Base-by-base conservation (phyloP, 2,797 vertebrate species). In the Cephalopachus bancanus region DNA sequence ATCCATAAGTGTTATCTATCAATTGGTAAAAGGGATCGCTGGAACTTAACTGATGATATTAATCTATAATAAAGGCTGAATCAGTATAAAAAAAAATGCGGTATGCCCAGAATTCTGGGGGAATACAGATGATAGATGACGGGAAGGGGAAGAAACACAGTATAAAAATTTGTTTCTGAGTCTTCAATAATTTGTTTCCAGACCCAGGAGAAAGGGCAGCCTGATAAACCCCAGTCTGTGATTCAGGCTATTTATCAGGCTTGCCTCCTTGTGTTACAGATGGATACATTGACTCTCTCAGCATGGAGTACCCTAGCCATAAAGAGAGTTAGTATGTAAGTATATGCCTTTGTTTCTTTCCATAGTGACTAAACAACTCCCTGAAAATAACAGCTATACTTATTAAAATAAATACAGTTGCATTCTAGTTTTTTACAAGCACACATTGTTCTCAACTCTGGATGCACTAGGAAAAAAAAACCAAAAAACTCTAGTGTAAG, bases 331-430 rank as follows among this genome's bases (percentile, higher is more conserved):
- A 55, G 62, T 60, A n/a, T 84, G 5, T 69, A 91, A 95, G 89
- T 83, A 37, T 75, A 55, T 55, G 20, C 44, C 37, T 95, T 83
- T 69, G 16, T 7, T 57, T 93, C 83, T 72, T 93, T 81, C 76
- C 84, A 33, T 69, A 76, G 53, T 94, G 80, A 87, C 22, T 76
- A 55, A 72, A 49, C 20, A 94, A 22, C 86, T 60, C 65, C 79
- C 83, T 72, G 53, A 67, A 95, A 93, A 91, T 59, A 22, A 20
- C 19, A 91, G 7, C 44, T 83, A 5, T 83, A 94, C 93, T 80
- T 92, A 4, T 57, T 89, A 71, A 93, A 97, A 92, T 89, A 96
- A 91, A 95, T 59, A 78, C 26, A 78, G 44, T 51, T 79, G 20
- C 69, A 80, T 89, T 72, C 83, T 80, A 64, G 37, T 79, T 94